phyloP scores from a whole-genome alignment of 2,888 invertebrate species.

The Cremastinae sp. region DNA sequence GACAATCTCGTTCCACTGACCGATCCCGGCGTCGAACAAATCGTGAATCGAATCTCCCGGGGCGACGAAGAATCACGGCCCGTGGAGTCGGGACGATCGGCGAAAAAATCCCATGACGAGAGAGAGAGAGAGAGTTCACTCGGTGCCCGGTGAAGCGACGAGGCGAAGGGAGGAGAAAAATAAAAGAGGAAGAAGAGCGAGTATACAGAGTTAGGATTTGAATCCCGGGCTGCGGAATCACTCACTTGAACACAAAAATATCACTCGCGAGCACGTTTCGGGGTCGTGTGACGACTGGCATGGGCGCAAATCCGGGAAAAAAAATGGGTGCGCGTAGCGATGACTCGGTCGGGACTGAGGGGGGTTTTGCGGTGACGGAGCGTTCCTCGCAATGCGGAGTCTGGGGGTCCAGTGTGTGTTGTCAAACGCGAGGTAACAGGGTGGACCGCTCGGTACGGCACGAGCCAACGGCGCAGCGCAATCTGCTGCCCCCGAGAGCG shows the following conservation, averaged over 20 bases:
- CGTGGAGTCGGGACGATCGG: too few species aligned
- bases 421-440: constrained; percentile 64
- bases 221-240: too few species aligned
- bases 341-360: constrained; percentile 56
- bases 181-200: background rate
- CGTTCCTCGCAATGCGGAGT: constrained; percentile 57
- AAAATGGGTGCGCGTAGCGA: constrained; percentile 42
- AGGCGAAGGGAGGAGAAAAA: background rate
- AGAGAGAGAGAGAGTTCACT: too few species aligned
- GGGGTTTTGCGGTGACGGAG: constrained; percentile 32
- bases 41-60: too few species aligned
- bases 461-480: constrained; percentile 80
- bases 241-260: constrained; percentile 5
- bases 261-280: constrained; percentile 13
- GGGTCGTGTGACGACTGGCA: constrained; percentile 8
- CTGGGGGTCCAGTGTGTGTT: constrained; percentile 67
- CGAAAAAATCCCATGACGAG: too few species aligned
- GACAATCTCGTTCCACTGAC: too few species aligned
- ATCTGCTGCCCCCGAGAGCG: constrained; percentile 75
- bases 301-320: background rate
- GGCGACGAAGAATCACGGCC: too few species aligned
- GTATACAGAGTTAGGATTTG: too few species aligned
- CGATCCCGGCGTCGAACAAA: too few species aligned
- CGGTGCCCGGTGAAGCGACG: too few species aligned
- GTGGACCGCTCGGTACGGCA: constrained; percentile 74